phyloP scores from a whole-genome alignment of 2,113 vertebrate genomes.

The Peromyscus leucopus region DNA sequence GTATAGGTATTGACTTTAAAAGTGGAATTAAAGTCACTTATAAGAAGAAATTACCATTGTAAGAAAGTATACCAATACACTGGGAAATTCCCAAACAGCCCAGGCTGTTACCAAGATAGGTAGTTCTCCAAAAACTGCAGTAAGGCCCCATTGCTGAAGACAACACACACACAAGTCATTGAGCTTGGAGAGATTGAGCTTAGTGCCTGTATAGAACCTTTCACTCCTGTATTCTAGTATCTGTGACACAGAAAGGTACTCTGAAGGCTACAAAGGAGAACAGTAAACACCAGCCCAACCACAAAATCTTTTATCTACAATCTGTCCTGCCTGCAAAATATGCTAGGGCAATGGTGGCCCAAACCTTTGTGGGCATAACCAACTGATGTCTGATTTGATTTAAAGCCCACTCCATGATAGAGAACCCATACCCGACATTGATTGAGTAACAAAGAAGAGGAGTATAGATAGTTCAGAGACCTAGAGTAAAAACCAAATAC shows the following conservation, averaged over 20 bases:
- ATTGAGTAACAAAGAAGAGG: neutral
- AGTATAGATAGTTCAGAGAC: neutral
- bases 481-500: neutral
- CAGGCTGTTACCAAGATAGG: neutral
- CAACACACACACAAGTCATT: neutral
- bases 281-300: neutral
- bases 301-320: neutral
- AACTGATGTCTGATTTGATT: neutral
- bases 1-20: slow-evolving; percentile 17
- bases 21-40: slow-evolving; percentile 35
- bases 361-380: neutral
- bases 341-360: too few species aligned
- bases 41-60: neutral
- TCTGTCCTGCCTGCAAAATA: neutral
- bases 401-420: neutral
- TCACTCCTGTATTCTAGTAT: neutral
- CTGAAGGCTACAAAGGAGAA: neutral
- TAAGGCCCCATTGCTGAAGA: too few species aligned
- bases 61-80: neutral
- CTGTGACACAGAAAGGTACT: neutral
- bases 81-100: neutral
- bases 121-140: neutral
- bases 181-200: neutral
- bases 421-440: neutral
- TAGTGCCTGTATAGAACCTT: neutral